Evolutionary conservation across 2,797 vertebrate genomes (phyloP).

Genomic region (Dermochelys coriacea): DNA sequence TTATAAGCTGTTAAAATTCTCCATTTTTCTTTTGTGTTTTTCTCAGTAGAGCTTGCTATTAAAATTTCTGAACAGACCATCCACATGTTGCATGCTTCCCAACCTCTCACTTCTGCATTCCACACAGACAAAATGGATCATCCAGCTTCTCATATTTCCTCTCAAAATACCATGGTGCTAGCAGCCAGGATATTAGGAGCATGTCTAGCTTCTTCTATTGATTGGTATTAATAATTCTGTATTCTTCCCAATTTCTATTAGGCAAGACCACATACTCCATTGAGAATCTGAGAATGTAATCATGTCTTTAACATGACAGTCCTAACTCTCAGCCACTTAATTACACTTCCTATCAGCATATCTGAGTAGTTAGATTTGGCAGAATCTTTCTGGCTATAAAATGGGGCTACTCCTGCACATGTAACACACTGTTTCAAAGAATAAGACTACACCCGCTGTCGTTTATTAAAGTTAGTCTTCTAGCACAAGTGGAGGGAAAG

Average conservation of each 20-base stretch:
- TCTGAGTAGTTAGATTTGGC: not conserved
- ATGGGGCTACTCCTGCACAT: not conserved
- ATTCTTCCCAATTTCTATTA: not conserved
- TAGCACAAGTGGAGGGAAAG: not conserved
- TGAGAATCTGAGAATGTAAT: not conserved
- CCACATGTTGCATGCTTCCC: not conserved
- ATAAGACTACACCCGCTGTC: not conserved
- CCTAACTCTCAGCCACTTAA: not conserved
- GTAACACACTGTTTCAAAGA: not conserved
- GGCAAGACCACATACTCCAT: not conserved
- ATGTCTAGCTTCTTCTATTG: not conserved
- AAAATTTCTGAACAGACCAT: not conserved
- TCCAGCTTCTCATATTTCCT: not conserved
- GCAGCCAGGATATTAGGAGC: not conserved
- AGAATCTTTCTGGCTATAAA: not conserved
- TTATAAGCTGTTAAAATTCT: not conserved
- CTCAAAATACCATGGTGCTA: not conserved
- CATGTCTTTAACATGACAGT: accelerated
- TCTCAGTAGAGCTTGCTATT: not conserved
- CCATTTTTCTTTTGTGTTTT: not conserved
- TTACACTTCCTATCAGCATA: not conserved
- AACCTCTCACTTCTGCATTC: not conserved
- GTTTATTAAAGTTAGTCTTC: not conserved
- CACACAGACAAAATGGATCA: not conserved
- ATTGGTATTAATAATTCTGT: not conserved